Base-by-base conservation (phyloP, 2,888 invertebrate species). In the Heliconius ethilla region DNA sequence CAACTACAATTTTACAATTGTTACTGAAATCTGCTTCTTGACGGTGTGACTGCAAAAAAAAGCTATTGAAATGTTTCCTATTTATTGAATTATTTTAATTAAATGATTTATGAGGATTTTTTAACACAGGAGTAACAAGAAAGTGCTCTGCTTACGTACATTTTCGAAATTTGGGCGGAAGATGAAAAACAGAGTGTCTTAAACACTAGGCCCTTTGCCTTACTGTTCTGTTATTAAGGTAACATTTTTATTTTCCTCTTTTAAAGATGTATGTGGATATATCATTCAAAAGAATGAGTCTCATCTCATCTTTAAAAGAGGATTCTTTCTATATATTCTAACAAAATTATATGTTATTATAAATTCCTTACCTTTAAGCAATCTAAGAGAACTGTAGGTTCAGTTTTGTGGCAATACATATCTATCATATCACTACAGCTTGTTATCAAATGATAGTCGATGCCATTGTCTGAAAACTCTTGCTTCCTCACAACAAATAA, bases 341-440 rank as follows among this genome's bases (percentile, higher is more conserved):
- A 37, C 11, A 33, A 25, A 22, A 33, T 66, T n/a, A n/a, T 67
- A 40, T 6, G 18, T 40, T 13, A 51, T n/a, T 37, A 69, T 15
- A 27, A 59, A 51, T 51, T 40, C 70, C 65, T 79, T 80, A 96
- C 96, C 94, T 97, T 98, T 22, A 98, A 93, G 88, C 98, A 98
- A 80, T 97, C 96, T 45, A 98, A 92, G 67, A 97, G 95, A 79
- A 96, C 96, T 3, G 96, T 92, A 45, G 95, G 95, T 82, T 97
- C 97, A 11, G 95, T 95, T 82, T 96, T 96, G 69, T 96, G 95
- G 86, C 99, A 99, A 90, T 97, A 98, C 82, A 96, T 95, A 83
- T 97, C 96, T 76, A 99, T 97, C 96, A 98, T 98, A 83, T 96
- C 96, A 87, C 97, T 97, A 89, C 99, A 99, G 81, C 96, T 96